Conservation (phyloP, 1,140 invertebrate species). For the Caenorhabditis brenneri region DNA sequence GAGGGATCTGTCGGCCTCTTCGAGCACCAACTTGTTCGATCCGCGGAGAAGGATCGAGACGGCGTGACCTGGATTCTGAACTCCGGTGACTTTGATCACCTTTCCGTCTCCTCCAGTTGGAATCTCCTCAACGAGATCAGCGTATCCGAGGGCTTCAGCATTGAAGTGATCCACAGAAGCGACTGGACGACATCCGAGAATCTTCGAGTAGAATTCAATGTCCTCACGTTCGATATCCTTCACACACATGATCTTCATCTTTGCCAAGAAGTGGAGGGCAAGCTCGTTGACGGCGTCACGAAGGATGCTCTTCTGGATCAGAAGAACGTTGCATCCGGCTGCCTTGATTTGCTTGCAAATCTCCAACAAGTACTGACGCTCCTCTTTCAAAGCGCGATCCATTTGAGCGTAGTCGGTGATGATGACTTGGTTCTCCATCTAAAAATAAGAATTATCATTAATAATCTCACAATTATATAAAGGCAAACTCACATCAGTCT, state of each 20-base stretch:
- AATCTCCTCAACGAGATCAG: slow-evolving; percentile 93
- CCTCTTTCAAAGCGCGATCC: slow-evolving; percentile 97
- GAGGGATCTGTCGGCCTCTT: slow-evolving; percentile 87
- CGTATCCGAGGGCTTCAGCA: slow-evolving; percentile 86
- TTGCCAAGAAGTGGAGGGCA: slow-evolving; percentile 95
- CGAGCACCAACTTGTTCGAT: slow-evolving; percentile 92
- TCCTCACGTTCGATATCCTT: slow-evolving; percentile 98
- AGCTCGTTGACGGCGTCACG: slow-evolving; percentile 92
- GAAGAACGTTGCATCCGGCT: slow-evolving; percentile 92
- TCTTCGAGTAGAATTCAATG: slow-evolving; percentile 92
- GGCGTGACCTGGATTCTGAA: slow-evolving; percentile 85
- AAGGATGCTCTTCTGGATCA: slow-evolving; percentile 98
- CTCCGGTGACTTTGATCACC: slow-evolving; percentile 92
- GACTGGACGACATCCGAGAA: slow-evolving; percentile 89
- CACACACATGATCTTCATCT: slow-evolving; percentile 98
- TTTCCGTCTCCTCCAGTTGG: slow-evolving; percentile 83
- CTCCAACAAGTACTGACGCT: slow-evolving; percentile 95
- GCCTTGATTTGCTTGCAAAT: slow-evolving; percentile 99
- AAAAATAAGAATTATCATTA: slow-evolving; percentile 49
- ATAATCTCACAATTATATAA: not conserved
- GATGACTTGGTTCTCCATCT: slow-evolving; percentile 97
- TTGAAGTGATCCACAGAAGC: slow-evolving; percentile 97
- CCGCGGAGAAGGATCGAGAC: slow-evolving; percentile 92
- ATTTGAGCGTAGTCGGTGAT: slow-evolving; percentile 98
- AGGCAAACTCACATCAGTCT: slow-evolving; percentile 83